Evolutionary conservation across 2,888 invertebrate genomes (phyloP).

Genomic region (Anoplius nigerrimus): DNA sequence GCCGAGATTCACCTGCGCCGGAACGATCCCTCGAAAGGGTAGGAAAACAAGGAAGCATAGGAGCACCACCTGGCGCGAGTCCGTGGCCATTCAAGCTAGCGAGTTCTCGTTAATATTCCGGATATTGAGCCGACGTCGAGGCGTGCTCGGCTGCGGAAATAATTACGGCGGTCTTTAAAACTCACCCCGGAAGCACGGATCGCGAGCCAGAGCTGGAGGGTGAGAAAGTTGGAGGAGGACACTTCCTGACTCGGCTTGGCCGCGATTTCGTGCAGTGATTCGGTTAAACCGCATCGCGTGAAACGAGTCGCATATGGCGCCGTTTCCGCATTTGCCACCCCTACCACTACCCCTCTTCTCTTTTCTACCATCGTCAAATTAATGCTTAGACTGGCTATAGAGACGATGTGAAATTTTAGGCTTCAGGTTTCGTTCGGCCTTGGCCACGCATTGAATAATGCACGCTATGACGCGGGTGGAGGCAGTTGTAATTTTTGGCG

Average conservation of each 20-base stretch:
- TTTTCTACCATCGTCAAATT: not conserved
- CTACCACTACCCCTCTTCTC: slow-evolving; percentile 4
- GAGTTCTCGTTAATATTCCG: slow-evolving; percentile 45
- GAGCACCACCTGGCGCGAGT: not conserved
- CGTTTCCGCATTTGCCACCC: not conserved
- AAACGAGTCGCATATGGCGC: slow-evolving; percentile 8
- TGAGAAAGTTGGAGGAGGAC: slow-evolving; percentile 3
- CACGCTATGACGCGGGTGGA: no score
- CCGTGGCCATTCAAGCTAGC: not conserved
- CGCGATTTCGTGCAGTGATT: slow-evolving; percentile 30
- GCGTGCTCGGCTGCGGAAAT: slow-evolving; percentile 64
- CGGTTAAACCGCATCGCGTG: slow-evolving; percentile 28
- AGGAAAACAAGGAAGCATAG: not conserved
- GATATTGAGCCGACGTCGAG: slow-evolving; percentile 57
- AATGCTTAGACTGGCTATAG: no score
- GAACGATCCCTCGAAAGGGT: slow-evolving; percentile 6
- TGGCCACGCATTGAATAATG: no score
- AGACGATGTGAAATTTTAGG: no score
- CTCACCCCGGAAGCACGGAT: slow-evolving; percentile 45
- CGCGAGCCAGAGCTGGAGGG: slow-evolving; percentile 7
- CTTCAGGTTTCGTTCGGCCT: no score
- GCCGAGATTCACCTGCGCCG: not conserved
- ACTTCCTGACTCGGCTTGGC: slow-evolving; percentile 22
- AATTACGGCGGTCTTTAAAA: slow-evolving; percentile 64
- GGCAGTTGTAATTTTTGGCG: no score